Percentiles rank a stretch among this genome's conserved stretches.
These are phyloP conservation scores for Lycaon pictus DNA, from an alignment of 2,113 vertebrate genomes.

Conservation along the genomic window DNA sequence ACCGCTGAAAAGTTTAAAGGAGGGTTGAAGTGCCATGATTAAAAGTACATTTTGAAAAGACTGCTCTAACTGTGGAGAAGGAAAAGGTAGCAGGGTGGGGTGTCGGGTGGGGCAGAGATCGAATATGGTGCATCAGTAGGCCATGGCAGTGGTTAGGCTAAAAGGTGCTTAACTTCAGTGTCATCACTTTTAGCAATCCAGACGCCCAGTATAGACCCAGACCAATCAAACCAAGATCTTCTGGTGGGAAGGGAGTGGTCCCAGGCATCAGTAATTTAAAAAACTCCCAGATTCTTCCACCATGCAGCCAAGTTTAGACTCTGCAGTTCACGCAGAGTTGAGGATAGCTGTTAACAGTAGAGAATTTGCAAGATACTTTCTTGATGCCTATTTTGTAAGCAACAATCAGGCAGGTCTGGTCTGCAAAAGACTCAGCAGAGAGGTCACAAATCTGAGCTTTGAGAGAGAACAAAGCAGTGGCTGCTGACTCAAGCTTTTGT, in stretches of 20 bases:
- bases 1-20: not conserved
- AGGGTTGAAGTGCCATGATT: not conserved
- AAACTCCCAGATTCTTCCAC: not conserved
- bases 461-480: not conserved
- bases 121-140: not conserved
- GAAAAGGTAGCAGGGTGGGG: not conserved
- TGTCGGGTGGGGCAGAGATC: not conserved
- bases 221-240: not conserved
- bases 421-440: not conserved
- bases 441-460: not conserved
- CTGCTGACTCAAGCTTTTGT: not conserved
- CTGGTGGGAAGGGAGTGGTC: fast-evolving
- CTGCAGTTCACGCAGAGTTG: too few species aligned
- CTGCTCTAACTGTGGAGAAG: not conserved
- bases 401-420: not conserved
- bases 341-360: too few species aligned
- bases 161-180: not conserved
- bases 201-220: not conserved
- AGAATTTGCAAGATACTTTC: not conserved
- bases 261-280: not conserved
- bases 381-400: not conserved
- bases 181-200: not conserved
- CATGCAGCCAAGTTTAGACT: not conserved
- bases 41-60: not conserved
- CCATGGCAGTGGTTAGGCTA: not conserved